Evolutionary conservation across 2,888 invertebrate species (phyloP), one percentile per base, ranked within the genome.

Genomic region (Diachrysia chrysitis): DNA sequence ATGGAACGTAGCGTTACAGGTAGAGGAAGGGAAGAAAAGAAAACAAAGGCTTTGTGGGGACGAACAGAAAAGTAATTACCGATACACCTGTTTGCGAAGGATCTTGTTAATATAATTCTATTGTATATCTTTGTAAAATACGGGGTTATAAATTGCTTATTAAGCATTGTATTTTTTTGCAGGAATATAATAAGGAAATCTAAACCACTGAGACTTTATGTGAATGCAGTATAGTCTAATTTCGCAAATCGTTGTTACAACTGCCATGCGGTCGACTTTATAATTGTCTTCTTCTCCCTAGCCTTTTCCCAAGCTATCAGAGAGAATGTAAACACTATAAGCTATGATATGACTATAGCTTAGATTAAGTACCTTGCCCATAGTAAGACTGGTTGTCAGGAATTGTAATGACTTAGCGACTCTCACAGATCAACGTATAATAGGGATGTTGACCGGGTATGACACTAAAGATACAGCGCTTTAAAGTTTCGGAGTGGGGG

Each of bases 51-150:
- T 61, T 60, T 60, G 46, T 4, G 3, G 53, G 21, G 25, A 17
- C 23, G 19, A n/a, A 53, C 63, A 68, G 63, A 23, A 66, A 78
- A 53, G 63, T 78, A 78, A 78, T 72, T 75, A 78, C 62, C 25
- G 63, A 58, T 76, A 64, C 60, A 71, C 65, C 68, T 70, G 68
- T 67, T 69, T 66, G 42, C 58, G 68, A 66, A 62, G 63, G 64
- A 60, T 66, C 68, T 66, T 70, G 68, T 69, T 78, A 60, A 51
- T 51, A 51, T 51, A 21, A 51, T 51, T 51, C 48, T 51, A 51
- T 51, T 51, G 21, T 51, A 51, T 51, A 51, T 51, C 21, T 51
- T 51, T 10, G 19, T 12, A 12, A 9, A 4, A 19, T 51, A 51
- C 48, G 19, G 19, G 21, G 48, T 51, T 51, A 51, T 51, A 51